Evolutionary conservation across 2,113 vertebrate genomes (phyloP), one percentile per base, ranked within the genome.

Genomic region (Semnornis frantzii): DNA sequence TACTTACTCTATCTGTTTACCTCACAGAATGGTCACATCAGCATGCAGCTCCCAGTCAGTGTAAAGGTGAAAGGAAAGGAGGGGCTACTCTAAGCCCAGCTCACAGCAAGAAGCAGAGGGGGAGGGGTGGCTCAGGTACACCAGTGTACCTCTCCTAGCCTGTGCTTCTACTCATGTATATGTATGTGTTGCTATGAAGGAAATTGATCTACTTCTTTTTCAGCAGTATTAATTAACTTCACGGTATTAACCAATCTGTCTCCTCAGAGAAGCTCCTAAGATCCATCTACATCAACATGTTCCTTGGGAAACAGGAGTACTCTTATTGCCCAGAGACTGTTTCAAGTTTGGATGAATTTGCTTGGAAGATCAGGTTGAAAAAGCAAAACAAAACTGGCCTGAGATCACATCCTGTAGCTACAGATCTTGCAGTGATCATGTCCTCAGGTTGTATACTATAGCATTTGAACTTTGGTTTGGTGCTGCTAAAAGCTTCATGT

Each of bases 341-440:
- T 70, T 64, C 37, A 60, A 12, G 8, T 74, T 63, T 86, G 5
- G 19, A 50, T 68, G 70, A 79, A 37, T 12, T 25, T 34, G 2
- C 3, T 37, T 44, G 6, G 17, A 60, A 6, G 18, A 27, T 44
- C 50, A 70, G 16, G 12, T 65, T 13, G 5, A 14, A 85, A 70
- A 86, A 82, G 3, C 7, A 48, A 55, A 77, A n/a, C 11, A 62
- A 73, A 5, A 13, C 17, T 62, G 8, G 4, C 20, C 34, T 34
- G 24, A 80, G 33, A 17, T 71, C 27, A 62, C 21, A 58, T 28
- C 2, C 54, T 66, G 34, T 48, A 55, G 15, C 30, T 57, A 34
- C 28, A 57, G 17, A 54, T 4, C 1, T 3, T 9, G 3, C 8
- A 59, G 23, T 55, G 11, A 9, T 30, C 4, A 12, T 19, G 2